These are phyloP conservation scores for Oncorhynchus gorbuscha DNA, from an alignment of 2,113 vertebrate species.

Conservation along the genomic window DNA sequence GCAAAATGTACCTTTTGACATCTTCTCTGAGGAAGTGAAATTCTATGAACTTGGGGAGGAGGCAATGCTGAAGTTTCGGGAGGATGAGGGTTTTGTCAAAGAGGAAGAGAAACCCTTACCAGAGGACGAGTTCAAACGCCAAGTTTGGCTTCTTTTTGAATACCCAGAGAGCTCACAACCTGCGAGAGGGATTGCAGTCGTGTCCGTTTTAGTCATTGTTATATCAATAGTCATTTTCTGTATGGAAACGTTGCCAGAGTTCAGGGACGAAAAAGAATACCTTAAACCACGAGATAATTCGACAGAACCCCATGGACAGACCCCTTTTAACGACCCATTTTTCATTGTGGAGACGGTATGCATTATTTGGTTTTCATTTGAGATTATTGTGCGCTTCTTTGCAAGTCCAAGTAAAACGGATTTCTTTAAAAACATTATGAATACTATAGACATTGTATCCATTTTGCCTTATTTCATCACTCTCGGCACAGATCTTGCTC, in stretches of 20 bases:
- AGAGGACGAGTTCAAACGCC: constrained; percentile 93
- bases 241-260: constrained; percentile 94
- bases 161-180: constrained; percentile 96
- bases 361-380: constrained; percentile 99
- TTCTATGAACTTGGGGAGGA: constrained; percentile 97
- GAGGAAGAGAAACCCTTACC: constrained; percentile 93
- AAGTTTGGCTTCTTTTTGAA: constrained; percentile 98
- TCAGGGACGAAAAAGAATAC: constrained; percentile 90
- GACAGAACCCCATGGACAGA: constrained; percentile 77
- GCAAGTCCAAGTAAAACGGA: constrained; percentile 91
- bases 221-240: constrained; percentile 99
- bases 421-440: constrained; percentile 99
- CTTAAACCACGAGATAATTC: constrained; percentile 78
- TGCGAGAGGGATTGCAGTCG: constrained; percentile 93
- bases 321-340: constrained; percentile 95
- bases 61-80: constrained; percentile 93
- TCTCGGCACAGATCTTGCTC: constrained; percentile 93
- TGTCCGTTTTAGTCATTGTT: constrained; percentile 95
- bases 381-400: constrained; percentile 95
- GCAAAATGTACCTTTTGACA: constrained; percentile 93
- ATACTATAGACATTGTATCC: constrained; percentile 97
- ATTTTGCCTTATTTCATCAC: constrained; percentile 99
- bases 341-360: constrained; percentile 99
- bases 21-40: constrained; percentile 97
- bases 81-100: constrained; percentile 96